Conservation (phyloP, 1,140 invertebrate species). For the Psix sp. region DNA sequence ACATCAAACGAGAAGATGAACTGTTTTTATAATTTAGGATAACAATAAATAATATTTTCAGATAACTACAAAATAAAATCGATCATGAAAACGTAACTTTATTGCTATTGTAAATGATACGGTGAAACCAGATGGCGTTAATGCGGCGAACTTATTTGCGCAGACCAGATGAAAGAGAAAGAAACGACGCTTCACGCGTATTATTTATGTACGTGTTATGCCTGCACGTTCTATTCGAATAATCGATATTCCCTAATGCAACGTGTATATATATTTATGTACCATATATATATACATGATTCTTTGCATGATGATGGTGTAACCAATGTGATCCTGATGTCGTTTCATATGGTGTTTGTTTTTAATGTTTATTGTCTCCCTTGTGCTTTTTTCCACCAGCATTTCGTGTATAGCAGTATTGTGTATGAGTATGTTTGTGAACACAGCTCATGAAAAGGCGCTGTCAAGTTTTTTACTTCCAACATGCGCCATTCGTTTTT, state of each 20-base stretch:
- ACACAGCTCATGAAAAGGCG: too few species aligned
- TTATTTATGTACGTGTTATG: conserved; percentile 56
- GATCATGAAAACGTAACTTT: conserved; percentile 54
- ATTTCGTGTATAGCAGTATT: too few species aligned
- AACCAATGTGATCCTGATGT: not conserved
- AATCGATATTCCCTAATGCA: conserved; percentile 15
- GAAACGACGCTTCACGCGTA: conserved; percentile 41
- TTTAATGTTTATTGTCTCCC: too few species aligned
- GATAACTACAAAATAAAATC: conserved; percentile 52
- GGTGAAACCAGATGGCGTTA: conserved; percentile 53
- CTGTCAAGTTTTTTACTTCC: too few species aligned
- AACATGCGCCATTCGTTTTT: too few species aligned
- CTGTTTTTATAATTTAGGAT: conserved; percentile 1
- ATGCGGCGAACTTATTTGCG: conserved; percentile 48
- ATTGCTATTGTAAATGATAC: conserved; percentile 44
- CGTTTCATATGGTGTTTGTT: too few species aligned
- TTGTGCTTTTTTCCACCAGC: too few species aligned
- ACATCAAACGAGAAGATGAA: not conserved
- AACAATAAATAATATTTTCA: conserved; percentile 44
- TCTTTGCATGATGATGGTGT: conserved; percentile 30
- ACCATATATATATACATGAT: too few species aligned
- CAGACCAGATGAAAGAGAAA: conserved; percentile 52
- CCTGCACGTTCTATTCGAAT: conserved; percentile 26
- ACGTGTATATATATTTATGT: too few species aligned
- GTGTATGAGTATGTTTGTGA: too few species aligned